Conservation (phyloP, 2,888 invertebrate genomes). For the Cheilosia scutellata region DNA sequence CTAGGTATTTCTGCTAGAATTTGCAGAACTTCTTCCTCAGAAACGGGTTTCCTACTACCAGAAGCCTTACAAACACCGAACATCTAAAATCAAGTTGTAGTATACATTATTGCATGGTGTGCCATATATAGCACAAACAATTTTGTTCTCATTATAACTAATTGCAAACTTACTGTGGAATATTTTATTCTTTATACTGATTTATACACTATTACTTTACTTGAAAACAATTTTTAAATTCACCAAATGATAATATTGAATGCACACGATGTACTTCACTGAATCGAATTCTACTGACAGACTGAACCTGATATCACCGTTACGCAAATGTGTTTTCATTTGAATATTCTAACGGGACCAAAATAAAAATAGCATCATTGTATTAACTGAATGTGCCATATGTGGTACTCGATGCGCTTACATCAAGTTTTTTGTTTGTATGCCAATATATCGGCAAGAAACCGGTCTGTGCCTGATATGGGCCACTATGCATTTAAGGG, state of each 20-base stretch:
- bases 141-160: neutral
- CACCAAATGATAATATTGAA: neutral
- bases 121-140: conserved; percentile 6
- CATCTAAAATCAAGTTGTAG: neutral
- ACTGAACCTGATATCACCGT: neutral
- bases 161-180: neutral
- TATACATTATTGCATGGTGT: conserved; percentile 2
- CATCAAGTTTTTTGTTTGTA: neutral
- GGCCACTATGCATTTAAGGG: conserved; percentile 16
- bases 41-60: neutral
- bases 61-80: neutral
- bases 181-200: no score
- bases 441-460: conserved; percentile 8
- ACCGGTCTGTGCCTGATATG: conserved; percentile 9
- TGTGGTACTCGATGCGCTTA: conserved; percentile 2
- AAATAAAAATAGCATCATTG: neutral
- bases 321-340: neutral
- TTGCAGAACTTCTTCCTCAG: neutral
- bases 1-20: neutral
- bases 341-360: neutral
- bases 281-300: neutral
- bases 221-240: neutral
- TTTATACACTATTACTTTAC: no score
- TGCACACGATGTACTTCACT: conserved; percentile 2
- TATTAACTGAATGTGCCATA: neutral